Percentiles rank a stretch among this genome's conserved stretches.
These are phyloP conservation scores for Cerastoderma edule DNA, from an alignment of 2,888 invertebrate genomes.

Conservation along the genomic window DNA sequence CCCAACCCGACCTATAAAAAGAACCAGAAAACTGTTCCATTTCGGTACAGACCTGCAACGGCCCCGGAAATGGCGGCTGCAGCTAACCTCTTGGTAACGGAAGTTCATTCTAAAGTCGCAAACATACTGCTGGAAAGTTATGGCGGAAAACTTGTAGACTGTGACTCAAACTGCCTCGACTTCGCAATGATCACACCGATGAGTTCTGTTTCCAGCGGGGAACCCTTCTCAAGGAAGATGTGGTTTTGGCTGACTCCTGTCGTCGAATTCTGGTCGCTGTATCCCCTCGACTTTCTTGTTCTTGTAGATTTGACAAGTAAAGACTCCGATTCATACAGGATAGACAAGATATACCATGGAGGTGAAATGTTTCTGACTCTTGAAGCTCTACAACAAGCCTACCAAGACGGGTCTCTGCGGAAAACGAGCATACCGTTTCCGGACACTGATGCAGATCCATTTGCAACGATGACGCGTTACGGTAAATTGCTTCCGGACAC, in stretches of 20 bases:
- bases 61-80: slow-evolving; percentile 54
- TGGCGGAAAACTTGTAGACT: slow-evolving; percentile 60
- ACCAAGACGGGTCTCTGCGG: slow-evolving; percentile 39
- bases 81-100: slow-evolving; percentile 20
- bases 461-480: slow-evolving; percentile 50
- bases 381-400: slow-evolving; percentile 56
- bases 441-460: slow-evolving; percentile 29
- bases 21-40: slow-evolving; percentile 56
- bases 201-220: slow-evolving; percentile 55
- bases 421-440: slow-evolving; percentile 44
- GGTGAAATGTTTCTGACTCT: slow-evolving; percentile 61
- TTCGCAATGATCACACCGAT: slow-evolving; percentile 64
- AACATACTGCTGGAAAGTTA: slow-evolving; percentile 70
- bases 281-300: slow-evolving; percentile 74
- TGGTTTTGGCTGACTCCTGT: slow-evolving; percentile 67
- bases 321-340: slow-evolving; percentile 50
- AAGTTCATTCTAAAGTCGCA: slow-evolving; percentile 55
- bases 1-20: slow-evolving; percentile 62
- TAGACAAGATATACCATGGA: slow-evolving; percentile 67
- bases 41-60: slow-evolving; percentile 63
- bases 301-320: slow-evolving; percentile 68
- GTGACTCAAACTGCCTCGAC: slow-evolving; percentile 63
- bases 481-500: slow-evolving; percentile 57
- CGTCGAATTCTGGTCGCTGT: slow-evolving; percentile 66
- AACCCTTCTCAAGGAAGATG: slow-evolving; percentile 57